Evolutionary conservation across 2,888 invertebrate species (phyloP).

Genomic region (Heliconius ismenius): DNA sequence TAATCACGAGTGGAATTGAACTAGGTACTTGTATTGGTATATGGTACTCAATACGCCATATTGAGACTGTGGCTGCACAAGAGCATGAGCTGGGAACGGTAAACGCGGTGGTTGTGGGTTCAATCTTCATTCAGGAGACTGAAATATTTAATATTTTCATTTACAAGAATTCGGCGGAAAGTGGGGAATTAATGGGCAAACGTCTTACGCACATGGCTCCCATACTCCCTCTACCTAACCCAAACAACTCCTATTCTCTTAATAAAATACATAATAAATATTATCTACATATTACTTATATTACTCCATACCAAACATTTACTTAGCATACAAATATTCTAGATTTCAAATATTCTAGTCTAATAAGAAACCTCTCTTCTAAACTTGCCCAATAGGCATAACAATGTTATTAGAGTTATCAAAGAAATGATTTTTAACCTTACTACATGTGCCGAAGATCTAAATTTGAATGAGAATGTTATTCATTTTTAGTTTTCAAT

Average conservation of each 20-base stretch:
- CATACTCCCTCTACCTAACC: too few relatives aligned
- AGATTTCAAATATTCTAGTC: slow-evolving; percentile 21
- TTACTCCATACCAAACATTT: background rate
- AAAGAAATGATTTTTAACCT: background rate
- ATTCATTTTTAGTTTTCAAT: slow-evolving; percentile 29
- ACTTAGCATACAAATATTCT: background rate
- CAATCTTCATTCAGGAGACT: too few relatives aligned
- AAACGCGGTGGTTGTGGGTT: too few relatives aligned
- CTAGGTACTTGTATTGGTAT: too few relatives aligned
- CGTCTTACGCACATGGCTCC: too few relatives aligned
- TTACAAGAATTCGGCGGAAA: too few relatives aligned
- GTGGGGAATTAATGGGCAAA: too few relatives aligned
- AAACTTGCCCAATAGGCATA: slow-evolving; percentile 28
- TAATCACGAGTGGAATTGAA: background rate
- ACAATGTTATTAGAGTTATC: slow-evolving; percentile 28
- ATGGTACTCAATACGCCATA: too few relatives aligned
- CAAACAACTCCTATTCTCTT: too few relatives aligned
- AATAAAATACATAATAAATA: background rate
- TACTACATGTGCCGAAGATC: background rate
- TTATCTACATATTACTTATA: background rate
- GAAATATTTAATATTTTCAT: too few relatives aligned
- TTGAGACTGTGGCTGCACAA: too few relatives aligned
- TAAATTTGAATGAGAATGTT: background rate
- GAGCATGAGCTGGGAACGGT: too few relatives aligned
- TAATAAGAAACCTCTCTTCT: slow-evolving; percentile 18